phyloP scores from a whole-genome alignment of 1,140 invertebrate species.

The Neodiprion fabricii region DNA sequence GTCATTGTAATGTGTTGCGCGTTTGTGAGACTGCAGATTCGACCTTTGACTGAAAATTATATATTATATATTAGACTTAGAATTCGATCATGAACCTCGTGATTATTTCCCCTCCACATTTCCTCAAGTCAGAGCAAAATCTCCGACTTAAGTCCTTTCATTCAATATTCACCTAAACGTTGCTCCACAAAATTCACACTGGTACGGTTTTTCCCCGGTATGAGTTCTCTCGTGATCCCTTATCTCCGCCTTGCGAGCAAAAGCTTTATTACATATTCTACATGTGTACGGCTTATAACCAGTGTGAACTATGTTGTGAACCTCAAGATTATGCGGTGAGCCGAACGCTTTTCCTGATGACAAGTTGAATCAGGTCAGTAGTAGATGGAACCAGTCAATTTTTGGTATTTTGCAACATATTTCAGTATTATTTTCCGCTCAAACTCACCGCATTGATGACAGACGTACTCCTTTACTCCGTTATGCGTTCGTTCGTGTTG shows the following conservation, averaged over 20 bases:
- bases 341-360: slow-evolving; percentile 75
- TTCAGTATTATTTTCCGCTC: not conserved
- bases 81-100: not conserved
- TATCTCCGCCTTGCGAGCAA: slow-evolving; percentile 78
- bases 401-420: slow-evolving; percentile 4
- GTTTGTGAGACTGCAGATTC: slow-evolving; percentile 81
- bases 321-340: slow-evolving; percentile 76
- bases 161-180: slow-evolving; percentile 63
- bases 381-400: not conserved
- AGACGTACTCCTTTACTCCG: slow-evolving; percentile 74
- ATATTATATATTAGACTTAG: not conserved
- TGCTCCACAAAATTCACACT: slow-evolving; percentile 80
- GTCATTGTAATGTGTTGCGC: slow-evolving; percentile 79
- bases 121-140: not conserved
- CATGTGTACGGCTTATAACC: slow-evolving; percentile 77
- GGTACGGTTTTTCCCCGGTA: slow-evolving; percentile 85
- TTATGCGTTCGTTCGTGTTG: slow-evolving; percentile 78
- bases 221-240: slow-evolving; percentile 82
- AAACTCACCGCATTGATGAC: slow-evolving; percentile 71
- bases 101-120: not conserved
- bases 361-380: not conserved
- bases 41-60: slow-evolving; percentile 71
- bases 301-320: slow-evolving; percentile 76
- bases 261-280: slow-evolving; percentile 74
- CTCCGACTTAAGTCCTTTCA: not conserved